phyloP scores from a whole-genome alignment of 2,113 vertebrate species.

The Macrotis lagotis region DNA sequence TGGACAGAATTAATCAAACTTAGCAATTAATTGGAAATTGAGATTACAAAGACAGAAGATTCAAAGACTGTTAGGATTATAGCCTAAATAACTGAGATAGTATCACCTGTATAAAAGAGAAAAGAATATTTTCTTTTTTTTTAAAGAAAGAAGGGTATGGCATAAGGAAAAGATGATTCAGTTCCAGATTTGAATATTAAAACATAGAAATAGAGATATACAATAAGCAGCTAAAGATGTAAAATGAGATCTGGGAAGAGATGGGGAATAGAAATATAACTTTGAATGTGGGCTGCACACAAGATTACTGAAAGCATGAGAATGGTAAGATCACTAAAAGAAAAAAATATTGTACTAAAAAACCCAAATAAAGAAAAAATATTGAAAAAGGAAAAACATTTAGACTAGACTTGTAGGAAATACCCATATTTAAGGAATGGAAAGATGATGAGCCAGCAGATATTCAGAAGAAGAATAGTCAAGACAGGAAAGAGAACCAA shows the following conservation, averaged over 20 bases:
- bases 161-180: neutral
- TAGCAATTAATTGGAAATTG: neutral
- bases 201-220: neutral
- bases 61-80: neutral
- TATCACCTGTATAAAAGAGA: too few species aligned
- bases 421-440: neutral
- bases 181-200: neutral
- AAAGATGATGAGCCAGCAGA: neutral
- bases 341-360: too few species aligned
- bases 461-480: neutral
- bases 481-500: neutral
- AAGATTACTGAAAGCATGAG: neutral
- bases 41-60: neutral
- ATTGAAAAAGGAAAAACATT: too few species aligned
- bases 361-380: neutral
- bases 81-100: neutral
- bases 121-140: neutral
- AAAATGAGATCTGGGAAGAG: neutral
- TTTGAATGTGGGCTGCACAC: neutral
- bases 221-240: neutral
- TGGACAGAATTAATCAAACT: neutral
- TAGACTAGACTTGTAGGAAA: neutral
- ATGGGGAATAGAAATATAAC: neutral
- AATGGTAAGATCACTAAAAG: neutral
- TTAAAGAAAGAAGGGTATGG: neutral